Evolutionary conservation across 2,888 invertebrate species (phyloP), one percentile per base, ranked within the genome.

Genomic region (Petrolisthes cinctipes): DNA sequence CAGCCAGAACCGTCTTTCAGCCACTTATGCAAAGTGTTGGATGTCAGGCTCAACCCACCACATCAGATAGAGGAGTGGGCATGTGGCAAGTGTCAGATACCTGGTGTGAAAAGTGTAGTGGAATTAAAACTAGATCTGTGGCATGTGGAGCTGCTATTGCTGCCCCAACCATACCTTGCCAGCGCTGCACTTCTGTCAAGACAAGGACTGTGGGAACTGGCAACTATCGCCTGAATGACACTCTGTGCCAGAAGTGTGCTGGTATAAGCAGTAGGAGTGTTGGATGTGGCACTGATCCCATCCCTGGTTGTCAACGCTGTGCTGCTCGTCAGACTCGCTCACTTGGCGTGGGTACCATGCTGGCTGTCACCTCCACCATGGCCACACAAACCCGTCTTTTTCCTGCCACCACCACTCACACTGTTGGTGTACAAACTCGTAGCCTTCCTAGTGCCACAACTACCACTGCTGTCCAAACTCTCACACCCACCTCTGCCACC

Each of bases 311-410:
- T 91, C 93, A 93, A 80, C 94, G 94, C 92, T 91, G 90, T 73
- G 73, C 76, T 53, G 82, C 89, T 86, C 92, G 92, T 5, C 91
- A 92, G 83, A 95, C 94, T 87, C 94, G 94, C 83, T 94, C 94
- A 81, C 93, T 95, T 73, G 95, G 94, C 7, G 94, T 95, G 20
- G 95, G 95, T 20, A 83, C 82, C 37, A 61, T 23, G 53, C 79
- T 23, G 0, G 17, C 79, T 14, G 20, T 57, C 4, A 57, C 61
- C 81, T 7, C 14, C 23, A 37, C 82, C 14, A 17, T 51, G 6
- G 23, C 84, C n/a, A 56, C 71, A 71, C 71, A 71, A n/a, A 71
- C 71, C 20, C 66, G 17, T 23, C 79, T 57, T 2, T 20, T 57
- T 23, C 79, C 79, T 4, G 54, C 79, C 79, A 57, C 61, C 68